Evolutionary conservation across 2,888 invertebrate species (phyloP).

Genomic region (Ellobium chinense): DNA sequence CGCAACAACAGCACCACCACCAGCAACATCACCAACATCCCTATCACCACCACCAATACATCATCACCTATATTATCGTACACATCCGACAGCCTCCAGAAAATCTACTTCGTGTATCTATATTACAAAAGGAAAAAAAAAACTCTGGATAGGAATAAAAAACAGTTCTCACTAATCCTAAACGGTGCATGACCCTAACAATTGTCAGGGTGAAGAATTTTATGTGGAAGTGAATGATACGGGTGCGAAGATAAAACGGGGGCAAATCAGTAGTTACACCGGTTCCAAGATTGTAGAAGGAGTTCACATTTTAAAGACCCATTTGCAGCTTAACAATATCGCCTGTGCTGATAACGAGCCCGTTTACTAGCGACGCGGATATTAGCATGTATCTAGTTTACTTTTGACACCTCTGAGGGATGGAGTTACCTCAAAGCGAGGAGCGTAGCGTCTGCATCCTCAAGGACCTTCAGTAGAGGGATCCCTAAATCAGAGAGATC

Average conservation of each 20-base stretch:
- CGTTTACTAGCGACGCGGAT: not conserved
- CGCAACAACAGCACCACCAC: not conserved
- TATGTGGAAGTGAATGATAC: conserved; percentile 1
- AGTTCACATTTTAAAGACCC: not conserved
- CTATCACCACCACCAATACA: not conserved
- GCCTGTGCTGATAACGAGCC: not conserved
- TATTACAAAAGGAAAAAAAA: not conserved
- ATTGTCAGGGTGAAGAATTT: conserved; percentile 15
- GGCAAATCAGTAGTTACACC: conserved; percentile 20
- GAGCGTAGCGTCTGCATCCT: too few species aligned
- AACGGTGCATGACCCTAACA: not conserved
- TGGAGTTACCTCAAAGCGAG: too few species aligned
- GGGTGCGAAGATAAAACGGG: not conserved
- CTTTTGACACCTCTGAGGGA: too few species aligned
- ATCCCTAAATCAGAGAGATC: too few species aligned
- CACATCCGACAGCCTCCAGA: not conserved
- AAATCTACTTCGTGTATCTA: not conserved
- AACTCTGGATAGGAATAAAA: too few species aligned
- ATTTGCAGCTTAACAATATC: not conserved
- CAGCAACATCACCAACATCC: not conserved
- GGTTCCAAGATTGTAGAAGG: not conserved
- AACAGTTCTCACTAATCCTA: not conserved
- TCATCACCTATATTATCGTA: not conserved
- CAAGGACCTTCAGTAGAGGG: too few species aligned
- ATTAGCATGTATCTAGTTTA: too few species aligned